A percentile compares a stretch with the other conserved stretches of the same genome.
Conservation (phyloP, 2,113 vertebrate genomes). For the Ia io region DNA sequence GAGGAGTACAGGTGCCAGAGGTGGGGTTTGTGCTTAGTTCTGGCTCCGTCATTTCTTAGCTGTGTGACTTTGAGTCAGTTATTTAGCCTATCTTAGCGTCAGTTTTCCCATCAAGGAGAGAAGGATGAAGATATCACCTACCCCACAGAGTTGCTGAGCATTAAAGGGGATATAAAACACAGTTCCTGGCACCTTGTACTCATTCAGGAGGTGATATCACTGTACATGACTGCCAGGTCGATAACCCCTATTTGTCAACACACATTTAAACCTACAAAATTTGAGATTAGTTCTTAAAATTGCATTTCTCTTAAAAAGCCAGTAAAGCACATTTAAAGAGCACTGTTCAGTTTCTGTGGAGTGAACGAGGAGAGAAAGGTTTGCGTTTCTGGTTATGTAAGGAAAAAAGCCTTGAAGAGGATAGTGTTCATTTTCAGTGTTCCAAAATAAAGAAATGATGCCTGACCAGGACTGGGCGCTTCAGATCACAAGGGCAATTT, state of each 20-base stretch:
- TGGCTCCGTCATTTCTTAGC: not conserved
- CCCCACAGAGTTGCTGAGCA: not conserved
- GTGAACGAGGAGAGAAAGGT: not conserved
- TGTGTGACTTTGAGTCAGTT: not conserved
- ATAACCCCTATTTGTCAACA: not conserved
- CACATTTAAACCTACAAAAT: not conserved
- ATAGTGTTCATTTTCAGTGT: slow-evolving; percentile 60
- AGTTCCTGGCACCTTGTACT: too few species aligned
- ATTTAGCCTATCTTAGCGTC: not conserved
- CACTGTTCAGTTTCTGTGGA: not conserved
- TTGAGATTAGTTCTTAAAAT: not conserved
- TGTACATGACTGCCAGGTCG: not conserved
- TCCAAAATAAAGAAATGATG: slow-evolving; percentile 63
- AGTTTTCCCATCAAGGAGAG: not conserved
- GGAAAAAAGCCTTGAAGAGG: slow-evolving; percentile 33
- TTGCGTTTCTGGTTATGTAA: slow-evolving; percentile 63
- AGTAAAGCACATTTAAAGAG: not conserved
- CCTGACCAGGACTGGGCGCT: slow-evolving; percentile 55
- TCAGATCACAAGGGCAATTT: slow-evolving; percentile 76
- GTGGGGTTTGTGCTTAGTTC: not conserved
- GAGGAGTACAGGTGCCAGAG: not conserved
- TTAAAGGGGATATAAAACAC: not conserved
- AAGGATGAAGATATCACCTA: not conserved
- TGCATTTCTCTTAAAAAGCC: not conserved
- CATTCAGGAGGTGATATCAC: not conserved